Base-by-base conservation (phyloP, 2,797 vertebrate genomes). In the Xyrichtys novacula region DNA sequence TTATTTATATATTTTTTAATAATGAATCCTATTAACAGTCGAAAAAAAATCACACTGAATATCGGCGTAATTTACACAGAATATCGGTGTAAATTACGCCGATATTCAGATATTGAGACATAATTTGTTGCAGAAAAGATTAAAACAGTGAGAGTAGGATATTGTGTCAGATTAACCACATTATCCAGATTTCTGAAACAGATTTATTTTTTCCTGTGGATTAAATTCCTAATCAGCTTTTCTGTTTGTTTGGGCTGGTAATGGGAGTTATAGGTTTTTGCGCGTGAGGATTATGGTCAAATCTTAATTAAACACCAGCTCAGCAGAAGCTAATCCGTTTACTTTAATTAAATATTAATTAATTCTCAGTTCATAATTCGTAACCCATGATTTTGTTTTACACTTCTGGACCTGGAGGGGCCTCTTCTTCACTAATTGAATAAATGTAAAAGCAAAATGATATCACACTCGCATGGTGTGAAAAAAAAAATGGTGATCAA, bases 241-340 rank as follows among this genome's bases (percentile, higher is more conserved):
- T 73, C 70, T 7, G 1, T 53, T 31, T 78, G 64, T 83, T 74
- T 71, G 32, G 67, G 28, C 9, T 54, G 1, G 11, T 47, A 6
- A 34, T 49, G 25, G 61, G 20, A 48, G 69, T 71, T 50, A n/a
- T n/a, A 60, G 16, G 9, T 12, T 17, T 79, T 76, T 66, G 48
- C n/a, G 63, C 47, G 60, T 76, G 55, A 65, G 78, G 82, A 87
- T 90, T 82, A 83, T 32, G 23, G 14, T 19, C 12, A 80, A 71
- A 85, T 83, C 74, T 34, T n/a, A 6, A 0, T 19, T 15, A 67
- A 86, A 86, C 65, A 89, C 77, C 75, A 78, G 60, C 31, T 79
- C 29, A 80, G 2, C 58, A 55, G 31, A 58, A 56, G 32, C 26
- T 85, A 91, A 92, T 90, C 84, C 75, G 31, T 76, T 83, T 49